Conservation (phyloP, 2,113 vertebrate genomes). For the Atlantisia rogersi region DNA sequence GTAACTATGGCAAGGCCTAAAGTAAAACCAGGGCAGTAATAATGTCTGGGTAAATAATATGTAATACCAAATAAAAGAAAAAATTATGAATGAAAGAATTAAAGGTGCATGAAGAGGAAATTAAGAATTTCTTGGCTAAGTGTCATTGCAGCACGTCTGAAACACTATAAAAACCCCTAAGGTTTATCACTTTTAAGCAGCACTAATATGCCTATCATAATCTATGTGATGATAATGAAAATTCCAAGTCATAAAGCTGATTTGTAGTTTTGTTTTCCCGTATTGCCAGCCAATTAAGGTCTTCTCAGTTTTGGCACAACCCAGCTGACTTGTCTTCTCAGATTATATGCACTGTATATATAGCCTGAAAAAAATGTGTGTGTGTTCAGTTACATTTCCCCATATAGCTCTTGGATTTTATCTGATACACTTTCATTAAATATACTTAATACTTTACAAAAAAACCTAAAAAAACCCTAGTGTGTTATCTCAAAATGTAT, state of each 20-base stretch:
- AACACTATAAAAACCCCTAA: neutral
- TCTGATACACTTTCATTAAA: neutral
- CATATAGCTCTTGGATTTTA: neutral
- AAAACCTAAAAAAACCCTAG: neutral
- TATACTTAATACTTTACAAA: neutral
- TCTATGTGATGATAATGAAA: neutral
- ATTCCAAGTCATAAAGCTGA: neutral
- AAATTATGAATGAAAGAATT: neutral
- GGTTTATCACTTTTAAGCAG: neutral
- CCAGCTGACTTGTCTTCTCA: neutral
- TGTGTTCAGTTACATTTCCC: neutral
- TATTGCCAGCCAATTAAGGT: neutral
- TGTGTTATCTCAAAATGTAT: neutral
- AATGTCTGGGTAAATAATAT: neutral
- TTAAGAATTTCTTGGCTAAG: neutral
- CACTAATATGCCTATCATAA: neutral
- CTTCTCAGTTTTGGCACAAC: neutral
- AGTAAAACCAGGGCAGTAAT: neutral
- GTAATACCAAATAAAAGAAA: neutral
- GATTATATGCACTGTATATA: neutral
- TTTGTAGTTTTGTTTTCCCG: neutral
- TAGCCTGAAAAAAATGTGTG: neutral
- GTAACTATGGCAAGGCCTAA: neutral
- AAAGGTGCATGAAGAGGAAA: neutral
- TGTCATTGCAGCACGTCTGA: neutral